These are phyloP conservation scores for Branchellion lobata DNA, from an alignment of 2,888 invertebrate species.

Conservation along the genomic window DNA sequence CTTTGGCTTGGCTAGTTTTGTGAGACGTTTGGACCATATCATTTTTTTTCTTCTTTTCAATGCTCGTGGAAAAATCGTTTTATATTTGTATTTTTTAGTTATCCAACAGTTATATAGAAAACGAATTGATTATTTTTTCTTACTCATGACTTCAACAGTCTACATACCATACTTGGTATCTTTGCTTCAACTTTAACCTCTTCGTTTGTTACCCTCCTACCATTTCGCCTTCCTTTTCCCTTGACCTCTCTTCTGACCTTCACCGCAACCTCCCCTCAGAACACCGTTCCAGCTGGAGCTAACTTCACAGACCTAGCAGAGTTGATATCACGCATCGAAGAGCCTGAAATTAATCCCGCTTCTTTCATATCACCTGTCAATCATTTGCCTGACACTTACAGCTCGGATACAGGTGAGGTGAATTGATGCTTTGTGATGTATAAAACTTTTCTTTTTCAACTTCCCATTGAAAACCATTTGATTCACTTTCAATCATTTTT, in stretches of 20 bases:
- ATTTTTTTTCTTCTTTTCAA: too few relatives aligned
- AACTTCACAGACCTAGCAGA: slow-evolving; percentile 62
- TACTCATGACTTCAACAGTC: too few relatives aligned
- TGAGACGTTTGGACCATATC: too few relatives aligned
- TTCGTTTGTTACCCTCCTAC: too few relatives aligned
- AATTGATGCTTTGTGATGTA: neutral
- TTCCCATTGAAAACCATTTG: neutral
- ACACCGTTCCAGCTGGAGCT: slow-evolving; percentile 55
- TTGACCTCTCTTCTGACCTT: neutral
- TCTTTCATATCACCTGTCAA: neutral
- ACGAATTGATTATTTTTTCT: too few relatives aligned
- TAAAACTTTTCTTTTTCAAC: neutral
- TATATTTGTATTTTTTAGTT: too few relatives aligned
- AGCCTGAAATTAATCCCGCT: slow-evolving; percentile 51
- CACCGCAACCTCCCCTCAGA: slow-evolving; percentile 28
- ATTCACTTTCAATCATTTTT: neutral
- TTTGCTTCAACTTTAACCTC: neutral
- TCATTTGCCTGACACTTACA: slow-evolving; percentile 21
- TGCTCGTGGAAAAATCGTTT: too few relatives aligned
- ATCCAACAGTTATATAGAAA: too few relatives aligned
- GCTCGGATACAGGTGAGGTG: slow-evolving; percentile 33
- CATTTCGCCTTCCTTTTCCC: neutral
- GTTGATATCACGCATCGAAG: slow-evolving; percentile 60
- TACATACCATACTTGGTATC: too few relatives aligned
- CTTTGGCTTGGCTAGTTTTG: too few relatives aligned